Percentiles rank a stretch among this genome's conserved stretches.
Conservation (phyloP, 1,140 invertebrate species). For the Amphibalanus amphitrite region DNA sequence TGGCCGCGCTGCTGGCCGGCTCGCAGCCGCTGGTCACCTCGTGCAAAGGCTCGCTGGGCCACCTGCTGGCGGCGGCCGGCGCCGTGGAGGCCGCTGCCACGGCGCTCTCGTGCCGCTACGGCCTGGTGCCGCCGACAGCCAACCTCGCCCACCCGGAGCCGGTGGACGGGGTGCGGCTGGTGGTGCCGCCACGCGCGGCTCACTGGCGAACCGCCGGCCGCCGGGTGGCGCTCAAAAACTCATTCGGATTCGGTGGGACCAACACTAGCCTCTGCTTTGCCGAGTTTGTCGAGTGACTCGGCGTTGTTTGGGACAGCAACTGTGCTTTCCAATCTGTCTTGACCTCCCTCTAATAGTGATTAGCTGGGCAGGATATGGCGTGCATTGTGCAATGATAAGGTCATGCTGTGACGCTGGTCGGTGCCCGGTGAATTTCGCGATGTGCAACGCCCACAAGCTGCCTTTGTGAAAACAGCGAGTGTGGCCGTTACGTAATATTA, state of each 20-base stretch:
- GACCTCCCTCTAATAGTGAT: too few relatives aligned
- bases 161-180: slow-evolving; percentile 36
- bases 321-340: too few relatives aligned
- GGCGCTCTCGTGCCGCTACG: slow-evolving; percentile 52
- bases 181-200: slow-evolving; percentile 36
- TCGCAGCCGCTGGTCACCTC: slow-evolving; percentile 47
- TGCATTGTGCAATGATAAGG: too few relatives aligned
- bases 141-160: slow-evolving; percentile 56
- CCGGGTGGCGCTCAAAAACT: slow-evolving; percentile 82
- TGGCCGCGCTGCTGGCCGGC: slow-evolving; percentile 38
- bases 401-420: too few relatives aligned
- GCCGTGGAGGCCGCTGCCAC: slow-evolving; percentile 80
- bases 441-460: too few relatives aligned
- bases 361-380: too few relatives aligned
- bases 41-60: slow-evolving; percentile 87
- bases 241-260: slow-evolving; percentile 97
- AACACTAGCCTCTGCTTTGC: slow-evolving; percentile 75
- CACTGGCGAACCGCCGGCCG: slow-evolving; percentile 32
- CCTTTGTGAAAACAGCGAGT: too few relatives aligned
- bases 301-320: too few relatives aligned
- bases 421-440: too few relatives aligned
- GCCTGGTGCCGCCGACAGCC: slow-evolving; percentile 69
- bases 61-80: slow-evolving; percentile 86
- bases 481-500: too few relatives aligned
- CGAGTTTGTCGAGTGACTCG: not conserved